Evolutionary conservation across 2,113 vertebrate species (phyloP), one percentile per base, ranked within the genome.

Genomic region (Coregonus clupeaformis): DNA sequence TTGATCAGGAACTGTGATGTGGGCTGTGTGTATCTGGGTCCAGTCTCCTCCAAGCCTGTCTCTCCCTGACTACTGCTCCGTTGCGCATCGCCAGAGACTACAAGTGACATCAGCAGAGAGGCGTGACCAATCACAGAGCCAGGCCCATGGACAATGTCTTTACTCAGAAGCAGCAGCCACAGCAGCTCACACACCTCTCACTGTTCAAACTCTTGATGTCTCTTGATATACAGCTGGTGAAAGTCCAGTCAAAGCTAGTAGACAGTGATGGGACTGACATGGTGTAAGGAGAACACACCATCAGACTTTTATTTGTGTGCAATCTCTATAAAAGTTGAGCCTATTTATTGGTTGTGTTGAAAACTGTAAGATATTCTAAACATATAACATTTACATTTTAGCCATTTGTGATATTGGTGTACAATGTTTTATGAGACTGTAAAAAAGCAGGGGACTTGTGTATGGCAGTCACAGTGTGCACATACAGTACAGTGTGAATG

Each of bases 291-390:
- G 49, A 52, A 52, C 49, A 52, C 49, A 18, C 18, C 16, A 52
- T 14, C 49, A 52, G 49, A 52, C 49, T 52, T 42, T 42, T 42
- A 11, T 13, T 25, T 52, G 16, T 52, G 49, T 52, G 16, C 16
- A 3, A 52, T 52, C 49, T 52, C 49, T 52, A 5, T 52, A 3
- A 65, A 29, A 30, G 63, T 27, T 24, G 16, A 27, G 62, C 29
- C 63, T 65, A 65, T 65, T 65, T 65, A 65, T 65, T 65, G 63
- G 27, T 65, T 29, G 25, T 65, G 63, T 29, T 65, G 62, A 16
- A 65, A 65, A 30, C 27, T 30, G 63, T 63, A 25, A 25, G 60
- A 63, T 63, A 25, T 29, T n/a, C n/a, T n/a, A n/a, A n/a, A n/a
- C n/a, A n/a, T n/a, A n/a, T n/a, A n/a, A n/a, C n/a, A n/a, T n/a